Percentiles rank a stretch among this genome's conserved stretches.
Conservation (phyloP, 2,797 vertebrate genomes). For the Peromyscus melanophrys region DNA sequence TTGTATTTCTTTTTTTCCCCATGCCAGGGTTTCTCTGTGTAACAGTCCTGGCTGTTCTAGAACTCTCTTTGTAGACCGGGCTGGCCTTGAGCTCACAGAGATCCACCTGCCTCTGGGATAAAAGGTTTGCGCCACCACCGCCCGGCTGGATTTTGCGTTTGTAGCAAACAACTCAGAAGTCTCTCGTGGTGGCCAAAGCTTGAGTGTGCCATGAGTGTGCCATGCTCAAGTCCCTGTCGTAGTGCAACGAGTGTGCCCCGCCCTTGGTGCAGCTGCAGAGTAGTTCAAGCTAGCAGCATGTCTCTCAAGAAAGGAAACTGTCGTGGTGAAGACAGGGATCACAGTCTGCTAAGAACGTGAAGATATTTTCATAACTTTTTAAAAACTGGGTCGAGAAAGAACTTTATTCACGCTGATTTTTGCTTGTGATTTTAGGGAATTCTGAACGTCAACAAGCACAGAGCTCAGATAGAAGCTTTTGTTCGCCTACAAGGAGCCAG, state of each 20-base stretch:
- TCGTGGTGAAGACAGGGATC: background rate
- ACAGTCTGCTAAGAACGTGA: background rate
- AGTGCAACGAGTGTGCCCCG: background rate
- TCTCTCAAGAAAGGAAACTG: background rate
- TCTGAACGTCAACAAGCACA: constrained; percentile 96
- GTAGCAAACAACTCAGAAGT: background rate
- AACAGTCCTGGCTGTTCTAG: background rate
- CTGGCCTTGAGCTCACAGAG: background rate
- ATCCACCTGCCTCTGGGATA: background rate
- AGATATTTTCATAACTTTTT: constrained; percentile 28
- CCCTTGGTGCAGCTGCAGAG: background rate
- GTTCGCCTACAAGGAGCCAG: constrained; percentile 91
- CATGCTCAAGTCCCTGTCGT: background rate
- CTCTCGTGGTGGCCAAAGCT: background rate
- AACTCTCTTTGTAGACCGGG: background rate
- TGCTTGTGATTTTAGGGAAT: constrained; percentile 91
- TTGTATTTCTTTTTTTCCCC: background rate
- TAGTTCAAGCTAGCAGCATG: background rate
- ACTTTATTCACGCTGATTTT: constrained; percentile 36
- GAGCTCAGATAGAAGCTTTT: constrained; percentile 94
- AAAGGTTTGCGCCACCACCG: background rate
- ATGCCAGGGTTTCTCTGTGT: background rate
- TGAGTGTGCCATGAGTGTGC: background rate
- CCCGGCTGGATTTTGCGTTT: background rate
- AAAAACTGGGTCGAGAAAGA: background rate